Evolutionary conservation across 2,113 vertebrate genomes (phyloP).

Genomic region (Pseudolaguvia tuberculata): DNA sequence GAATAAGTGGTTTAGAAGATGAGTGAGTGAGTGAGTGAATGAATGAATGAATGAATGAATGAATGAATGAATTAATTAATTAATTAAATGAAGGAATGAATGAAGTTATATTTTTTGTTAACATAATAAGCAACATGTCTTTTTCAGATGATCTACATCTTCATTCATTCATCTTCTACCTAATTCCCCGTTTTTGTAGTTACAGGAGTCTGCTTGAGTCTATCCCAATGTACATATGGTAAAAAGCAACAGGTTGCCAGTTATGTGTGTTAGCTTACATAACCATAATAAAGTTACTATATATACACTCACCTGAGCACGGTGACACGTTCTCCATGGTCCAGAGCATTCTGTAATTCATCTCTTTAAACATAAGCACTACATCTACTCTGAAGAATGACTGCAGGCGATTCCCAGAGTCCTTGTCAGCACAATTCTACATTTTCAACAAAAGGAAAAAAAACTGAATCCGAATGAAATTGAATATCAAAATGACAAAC

Average conservation of each 20-base stretch:
- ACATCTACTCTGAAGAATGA: conserved; percentile 63
- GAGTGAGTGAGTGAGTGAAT: no score
- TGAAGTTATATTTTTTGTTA: neutral
- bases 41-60: no score
- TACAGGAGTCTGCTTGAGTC: no score
- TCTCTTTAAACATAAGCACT: conserved; percentile 65
- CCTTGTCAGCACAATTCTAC: conserved; percentile 53
- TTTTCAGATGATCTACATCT: neutral
- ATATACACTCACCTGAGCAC: conserved; percentile 59
- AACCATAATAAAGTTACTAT: no score
- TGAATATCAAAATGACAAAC: neutral
- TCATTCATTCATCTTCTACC: no score
- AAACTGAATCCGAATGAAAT: conserved; percentile 2
- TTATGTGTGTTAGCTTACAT: neutral
- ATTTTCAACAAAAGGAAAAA: conserved; percentile 35
- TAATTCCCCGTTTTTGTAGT: no score
- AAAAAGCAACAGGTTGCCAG: no score
- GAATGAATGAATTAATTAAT: no score
- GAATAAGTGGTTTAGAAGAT: no score
- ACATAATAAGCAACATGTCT: neutral
- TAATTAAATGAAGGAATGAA: no score
- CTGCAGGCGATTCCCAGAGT: conserved; percentile 46
- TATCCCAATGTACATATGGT: no score
- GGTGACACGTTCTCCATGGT: conserved; percentile 66
- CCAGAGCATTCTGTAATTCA: conserved; percentile 63